Evolutionary conservation across 23 tunicate genomes (phyloP).

Genomic region (Ciona savignyi): DNA sequence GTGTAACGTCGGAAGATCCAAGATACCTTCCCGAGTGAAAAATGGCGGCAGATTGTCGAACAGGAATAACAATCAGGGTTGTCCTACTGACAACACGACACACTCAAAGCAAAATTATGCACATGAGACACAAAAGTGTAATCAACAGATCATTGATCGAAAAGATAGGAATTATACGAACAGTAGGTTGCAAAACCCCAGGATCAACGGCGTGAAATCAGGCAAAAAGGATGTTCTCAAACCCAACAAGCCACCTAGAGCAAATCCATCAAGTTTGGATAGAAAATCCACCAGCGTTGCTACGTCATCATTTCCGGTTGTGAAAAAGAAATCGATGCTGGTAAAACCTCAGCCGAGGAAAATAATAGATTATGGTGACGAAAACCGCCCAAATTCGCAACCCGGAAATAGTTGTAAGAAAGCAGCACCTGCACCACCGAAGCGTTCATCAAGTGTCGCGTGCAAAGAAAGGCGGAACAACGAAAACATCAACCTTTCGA

Average conservation of each 20-base stretch:
- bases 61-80: not conserved
- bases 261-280: not conserved
- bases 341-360: not conserved
- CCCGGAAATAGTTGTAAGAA: not conserved
- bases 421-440: not conserved
- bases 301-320: too few relatives aligned
- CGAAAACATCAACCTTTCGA: not conserved
- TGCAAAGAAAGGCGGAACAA: not conserved
- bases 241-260: not conserved
- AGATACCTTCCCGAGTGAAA: not conserved
- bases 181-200: not conserved
- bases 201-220: not conserved
- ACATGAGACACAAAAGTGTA: not conserved
- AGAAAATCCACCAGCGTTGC: not conserved
- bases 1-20: not conserved
- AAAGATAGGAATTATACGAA: not conserved
- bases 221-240: not conserved
- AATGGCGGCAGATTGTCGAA: not conserved
- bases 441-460: not conserved
- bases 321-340: too few relatives aligned
- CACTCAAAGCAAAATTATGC: not conserved
- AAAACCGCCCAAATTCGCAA: not conserved
- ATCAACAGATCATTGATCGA: not conserved
- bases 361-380: not conserved
- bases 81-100: not conserved